A percentile compares a stretch with the other conserved stretches of the same genome.
phyloP scores from a whole-genome alignment of 2,797 vertebrate genomes.

The Crenichthys baileyi region DNA sequence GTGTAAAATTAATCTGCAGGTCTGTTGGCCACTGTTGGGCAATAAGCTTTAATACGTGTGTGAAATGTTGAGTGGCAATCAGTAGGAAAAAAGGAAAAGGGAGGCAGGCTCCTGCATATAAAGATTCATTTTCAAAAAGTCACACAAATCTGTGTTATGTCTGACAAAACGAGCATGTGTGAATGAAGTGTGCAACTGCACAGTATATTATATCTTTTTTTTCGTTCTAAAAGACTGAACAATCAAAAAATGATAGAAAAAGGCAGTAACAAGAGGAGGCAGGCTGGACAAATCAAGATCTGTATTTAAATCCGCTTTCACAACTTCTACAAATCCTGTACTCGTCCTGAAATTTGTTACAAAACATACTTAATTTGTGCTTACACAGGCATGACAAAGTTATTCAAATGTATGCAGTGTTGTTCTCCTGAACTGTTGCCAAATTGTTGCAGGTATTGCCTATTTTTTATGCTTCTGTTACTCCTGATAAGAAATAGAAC shows the following conservation, averaged over 20 bases:
- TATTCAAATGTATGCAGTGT: constrained; percentile 20
- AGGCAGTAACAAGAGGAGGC: background rate
- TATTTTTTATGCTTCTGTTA: constrained; percentile 16
- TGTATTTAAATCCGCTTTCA: background rate
- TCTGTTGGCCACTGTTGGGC: background rate
- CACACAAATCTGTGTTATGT: background rate
- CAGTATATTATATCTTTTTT: background rate
- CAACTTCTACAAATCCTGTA: constrained; percentile 2
- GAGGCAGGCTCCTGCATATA: background rate
- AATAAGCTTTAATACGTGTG: background rate
- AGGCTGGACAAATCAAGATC: background rate
- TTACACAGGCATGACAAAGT: constrained; percentile 3
- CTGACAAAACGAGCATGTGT: background rate
- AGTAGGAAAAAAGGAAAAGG: background rate
- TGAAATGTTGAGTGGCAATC: background rate
- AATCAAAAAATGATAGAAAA: background rate
- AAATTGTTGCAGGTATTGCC: constrained; percentile 10
- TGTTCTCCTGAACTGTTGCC: constrained; percentile 12
- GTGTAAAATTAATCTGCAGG: background rate
- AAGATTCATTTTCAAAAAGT: background rate
- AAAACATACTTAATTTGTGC: constrained; percentile 12
- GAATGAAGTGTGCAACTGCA: background rate
- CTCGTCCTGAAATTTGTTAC: constrained; percentile 3
- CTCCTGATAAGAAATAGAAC: constrained; percentile 1
- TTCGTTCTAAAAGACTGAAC: background rate